phyloP scores from a whole-genome alignment of 1,140 invertebrate species.

The Ctenoplectra terminalis region DNA sequence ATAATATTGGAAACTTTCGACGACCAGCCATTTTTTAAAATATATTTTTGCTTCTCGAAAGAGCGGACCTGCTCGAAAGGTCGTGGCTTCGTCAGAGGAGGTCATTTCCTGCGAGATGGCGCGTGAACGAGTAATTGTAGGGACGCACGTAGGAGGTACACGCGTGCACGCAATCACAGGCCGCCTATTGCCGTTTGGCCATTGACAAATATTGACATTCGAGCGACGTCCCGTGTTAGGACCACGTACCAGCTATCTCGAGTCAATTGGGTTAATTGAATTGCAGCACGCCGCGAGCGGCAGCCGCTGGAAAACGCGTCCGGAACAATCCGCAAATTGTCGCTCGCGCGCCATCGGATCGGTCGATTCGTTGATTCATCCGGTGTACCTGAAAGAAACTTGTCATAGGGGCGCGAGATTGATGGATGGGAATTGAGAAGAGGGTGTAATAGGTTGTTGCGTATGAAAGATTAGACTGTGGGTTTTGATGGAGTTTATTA shows the following conservation, averaged over 20 bases:
- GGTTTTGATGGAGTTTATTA: too few species aligned
- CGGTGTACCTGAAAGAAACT: too few species aligned
- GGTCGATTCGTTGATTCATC: background rate
- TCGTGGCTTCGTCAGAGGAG: background rate
- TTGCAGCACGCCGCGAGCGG: conserved; percentile 37
- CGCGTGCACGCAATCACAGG: conserved; percentile 15
- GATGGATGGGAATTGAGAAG: too few species aligned
- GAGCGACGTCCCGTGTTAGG: conserved; percentile 37
- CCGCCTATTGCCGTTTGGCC: conserved; percentile 38
- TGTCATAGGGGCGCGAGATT: too few species aligned
- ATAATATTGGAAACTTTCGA: too few species aligned
- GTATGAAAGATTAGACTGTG: too few species aligned
- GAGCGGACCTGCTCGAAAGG: too few species aligned
- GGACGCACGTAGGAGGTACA: background rate
- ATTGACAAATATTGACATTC: conserved; percentile 66
- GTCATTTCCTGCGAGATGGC: background rate
- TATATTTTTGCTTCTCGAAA: too few species aligned
- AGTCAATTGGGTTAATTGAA: conserved; percentile 62
- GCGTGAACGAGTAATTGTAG: conserved; percentile 11
- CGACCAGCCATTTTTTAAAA: too few species aligned
- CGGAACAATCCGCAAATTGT: conserved; percentile 23
- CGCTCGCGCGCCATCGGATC: background rate
- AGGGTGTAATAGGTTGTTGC: too few species aligned
- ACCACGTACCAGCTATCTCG: conserved; percentile 39
- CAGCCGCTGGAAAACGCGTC: conserved; percentile 30